Evolutionary conservation across 2,888 invertebrate genomes (phyloP).

Genomic region (Amorpha juglandis): DNA sequence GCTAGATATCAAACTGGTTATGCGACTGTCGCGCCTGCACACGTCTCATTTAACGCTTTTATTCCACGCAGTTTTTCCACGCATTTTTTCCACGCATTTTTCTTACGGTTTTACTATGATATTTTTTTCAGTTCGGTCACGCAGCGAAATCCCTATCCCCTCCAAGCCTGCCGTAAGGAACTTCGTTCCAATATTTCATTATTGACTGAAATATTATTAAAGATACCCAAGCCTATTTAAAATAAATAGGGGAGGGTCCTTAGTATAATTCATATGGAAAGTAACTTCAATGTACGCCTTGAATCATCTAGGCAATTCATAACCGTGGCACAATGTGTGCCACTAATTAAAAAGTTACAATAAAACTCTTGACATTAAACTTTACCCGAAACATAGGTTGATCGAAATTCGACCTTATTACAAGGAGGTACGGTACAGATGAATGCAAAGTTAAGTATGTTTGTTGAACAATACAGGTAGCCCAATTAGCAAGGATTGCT

Average conservation of each 20-base stretch:
- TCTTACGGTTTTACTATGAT: no score
- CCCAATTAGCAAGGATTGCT: constrained; percentile 48
- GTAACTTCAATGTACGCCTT: constrained; percentile 21
- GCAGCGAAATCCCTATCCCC: no score
- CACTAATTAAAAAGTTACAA: constrained; percentile 31
- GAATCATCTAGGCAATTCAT: constrained; percentile 24
- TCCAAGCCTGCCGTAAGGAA: no score
- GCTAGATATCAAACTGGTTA: no score
- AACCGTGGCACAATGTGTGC: constrained; percentile 19
- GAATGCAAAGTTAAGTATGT: constrained; percentile 10
- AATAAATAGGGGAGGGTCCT: constrained; percentile 8
- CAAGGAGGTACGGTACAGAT: constrained; percentile 20
- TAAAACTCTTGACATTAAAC: constrained; percentile 25
- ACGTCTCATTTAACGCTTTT: no score
- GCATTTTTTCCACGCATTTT: no score
- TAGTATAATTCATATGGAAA: neutral
- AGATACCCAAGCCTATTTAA: no score
- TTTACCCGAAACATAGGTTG: neutral
- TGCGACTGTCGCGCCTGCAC: no score
- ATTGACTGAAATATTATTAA: no score
- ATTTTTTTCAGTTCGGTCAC: no score
- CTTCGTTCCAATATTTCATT: no score
- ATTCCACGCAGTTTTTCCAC: no score
- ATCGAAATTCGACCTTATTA: constrained; percentile 21
- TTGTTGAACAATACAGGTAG: constrained; percentile 38